Percentiles rank a stretch among this genome's conserved stretches.
phyloP scores from a whole-genome alignment of 1,140 invertebrate species.

The Hylyphantes graminicola region DNA sequence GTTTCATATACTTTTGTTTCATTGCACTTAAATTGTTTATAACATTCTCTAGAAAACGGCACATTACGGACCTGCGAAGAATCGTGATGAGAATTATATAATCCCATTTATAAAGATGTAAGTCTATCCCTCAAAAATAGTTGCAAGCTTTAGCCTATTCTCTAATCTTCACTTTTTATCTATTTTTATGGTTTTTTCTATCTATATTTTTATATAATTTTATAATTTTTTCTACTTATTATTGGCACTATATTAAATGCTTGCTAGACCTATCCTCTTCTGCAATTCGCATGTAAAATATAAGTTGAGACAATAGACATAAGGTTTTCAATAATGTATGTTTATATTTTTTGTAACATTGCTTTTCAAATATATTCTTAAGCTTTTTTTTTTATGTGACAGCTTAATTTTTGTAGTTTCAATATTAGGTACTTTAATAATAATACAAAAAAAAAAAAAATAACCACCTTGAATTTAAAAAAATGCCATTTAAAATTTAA shows the following conservation, averaged over 20 bases:
- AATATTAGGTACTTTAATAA: too few relatives aligned
- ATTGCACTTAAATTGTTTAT: slow-evolving; percentile 34
- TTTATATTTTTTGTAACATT: too few relatives aligned
- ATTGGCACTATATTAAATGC: neutral
- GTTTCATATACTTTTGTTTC: slow-evolving; percentile 32
- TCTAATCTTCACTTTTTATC: neutral
- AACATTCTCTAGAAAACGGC: slow-evolving; percentile 60
- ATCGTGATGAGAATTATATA: slow-evolving; percentile 40
- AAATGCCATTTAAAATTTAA: too few relatives aligned
- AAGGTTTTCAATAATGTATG: too few relatives aligned
- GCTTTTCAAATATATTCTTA: too few relatives aligned
- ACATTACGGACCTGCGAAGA: slow-evolving; percentile 48
- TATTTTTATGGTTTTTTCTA: slow-evolving; percentile 5
- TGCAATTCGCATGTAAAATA: too few relatives aligned
- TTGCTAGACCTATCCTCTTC: neutral
- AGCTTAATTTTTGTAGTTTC: too few relatives aligned
- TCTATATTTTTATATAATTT: neutral
- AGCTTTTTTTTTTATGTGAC: too few relatives aligned
- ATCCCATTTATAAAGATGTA: slow-evolving; percentile 45
- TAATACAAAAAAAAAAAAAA: too few relatives aligned
- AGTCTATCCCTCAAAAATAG: slow-evolving; percentile 50
- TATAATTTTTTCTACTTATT: neutral
- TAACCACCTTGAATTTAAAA: too few relatives aligned
- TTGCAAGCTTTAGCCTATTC: slow-evolving; percentile 21
- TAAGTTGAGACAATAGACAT: too few relatives aligned